Evolutionary conservation across 2,113 vertebrate genomes (phyloP).

Genomic region (Gasterosteus nipponicus): DNA sequence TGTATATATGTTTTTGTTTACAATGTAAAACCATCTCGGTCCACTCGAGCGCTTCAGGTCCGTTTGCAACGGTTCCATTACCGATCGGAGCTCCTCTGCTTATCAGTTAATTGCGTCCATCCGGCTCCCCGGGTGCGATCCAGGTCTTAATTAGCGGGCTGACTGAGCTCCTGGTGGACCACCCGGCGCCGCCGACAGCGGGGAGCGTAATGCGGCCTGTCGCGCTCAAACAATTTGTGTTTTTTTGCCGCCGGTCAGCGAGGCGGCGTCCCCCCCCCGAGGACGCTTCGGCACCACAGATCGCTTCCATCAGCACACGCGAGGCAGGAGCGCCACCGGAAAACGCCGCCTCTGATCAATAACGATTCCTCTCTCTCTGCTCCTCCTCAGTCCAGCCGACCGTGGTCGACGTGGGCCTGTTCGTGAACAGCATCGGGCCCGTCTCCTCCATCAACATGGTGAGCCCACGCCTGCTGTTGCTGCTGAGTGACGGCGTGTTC

Average conservation of each 20-base stretch:
- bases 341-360: neutral
- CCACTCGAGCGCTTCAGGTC: neutral
- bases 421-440: conserved; percentile 96
- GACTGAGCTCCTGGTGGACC: neutral
- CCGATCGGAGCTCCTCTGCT: neutral
- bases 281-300: conserved; percentile 18
- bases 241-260: conserved; percentile 17
- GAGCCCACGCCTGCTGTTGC: conserved; percentile 74
- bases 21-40: neutral
- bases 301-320: too few species aligned
- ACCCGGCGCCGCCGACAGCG: neutral
- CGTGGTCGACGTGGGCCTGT: conserved; percentile 94
- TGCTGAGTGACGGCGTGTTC: too few species aligned
- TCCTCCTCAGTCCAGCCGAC: conserved; percentile 89
- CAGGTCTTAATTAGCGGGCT: conserved; percentile 15
- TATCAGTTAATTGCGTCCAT: conserved; percentile 37
- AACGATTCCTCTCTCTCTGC: conserved; percentile 28
- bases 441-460: conserved; percentile 99
- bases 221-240: neutral
- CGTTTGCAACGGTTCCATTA: too few species aligned
- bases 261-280: neutral
- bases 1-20: too few species aligned
- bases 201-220: neutral
- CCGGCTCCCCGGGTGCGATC: neutral
- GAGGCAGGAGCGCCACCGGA: too few species aligned